Base-by-base conservation (phyloP, 2,113 vertebrate species). In the Recurvirostra avosetta region DNA sequence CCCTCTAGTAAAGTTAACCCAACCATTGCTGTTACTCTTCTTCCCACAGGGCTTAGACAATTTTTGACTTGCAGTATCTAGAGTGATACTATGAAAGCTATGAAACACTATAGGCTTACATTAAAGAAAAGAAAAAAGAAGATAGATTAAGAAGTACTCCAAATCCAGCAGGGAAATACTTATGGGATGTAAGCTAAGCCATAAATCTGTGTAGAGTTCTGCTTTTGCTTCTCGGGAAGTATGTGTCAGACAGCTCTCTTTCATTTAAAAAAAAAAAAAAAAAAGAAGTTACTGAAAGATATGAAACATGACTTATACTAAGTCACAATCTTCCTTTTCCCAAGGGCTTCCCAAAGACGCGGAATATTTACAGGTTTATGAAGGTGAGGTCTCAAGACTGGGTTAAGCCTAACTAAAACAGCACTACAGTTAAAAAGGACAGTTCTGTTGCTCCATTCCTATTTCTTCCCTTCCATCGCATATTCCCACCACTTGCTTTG, bases 21-120 rank as follows among this genome's bases (percentile, higher is more conserved):
- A 74, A 27, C 15, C 25, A 55, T 3, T 73, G n/a, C 41, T 45
- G 19, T 85, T 84, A 95, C 53, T 59, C 34, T n/a, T 88, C 27
- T 83, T 61, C 18, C 56, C 56, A 65, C 9, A 30, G 6, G 43
- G 34, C 32, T 61, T 70, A 45, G 25, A 71, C 8, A 75, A 61
- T 65, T 93, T 94, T 94, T 89, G 50, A 66, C 50, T 95, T 85
- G 84, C 50, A 88, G 12, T 90, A 86, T 49, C 59, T 83, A 66
- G 55, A 94, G 62, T n/a, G 63, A 66, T 85, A 72, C 30, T 55
- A 36, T 43, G 30, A 84, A 95, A 75, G 3, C 41, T 68, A 52
- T 77, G 55, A 87, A 56, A 38, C 1, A 3, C 40, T 86, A 58
- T 32, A 84, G n/a, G 45, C 36, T 43, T 79, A 88, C 26, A 56